Percentiles rank a stretch among this genome's conserved stretches.
phyloP scores from a whole-genome alignment of 1,140 invertebrate genomes.

The Olivierus martensii region DNA sequence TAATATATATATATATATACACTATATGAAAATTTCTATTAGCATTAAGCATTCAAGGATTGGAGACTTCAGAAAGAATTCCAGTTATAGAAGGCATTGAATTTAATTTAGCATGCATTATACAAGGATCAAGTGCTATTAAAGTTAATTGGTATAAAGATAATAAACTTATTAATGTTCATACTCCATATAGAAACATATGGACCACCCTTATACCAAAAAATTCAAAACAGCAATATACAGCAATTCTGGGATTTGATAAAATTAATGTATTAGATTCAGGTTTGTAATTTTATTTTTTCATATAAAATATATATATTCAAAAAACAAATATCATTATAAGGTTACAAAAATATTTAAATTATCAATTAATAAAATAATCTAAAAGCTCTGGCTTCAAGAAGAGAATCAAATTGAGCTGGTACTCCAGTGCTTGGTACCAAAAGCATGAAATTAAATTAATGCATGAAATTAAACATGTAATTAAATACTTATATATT shows the following conservation, averaged over 20 bases:
- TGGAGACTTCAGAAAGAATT: constrained; percentile 7
- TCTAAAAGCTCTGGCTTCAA: no score
- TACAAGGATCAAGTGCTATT: constrained; percentile 13
- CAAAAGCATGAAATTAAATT: no score
- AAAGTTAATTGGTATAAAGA: constrained; percentile 17
- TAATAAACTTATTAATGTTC: constrained; percentile 1
- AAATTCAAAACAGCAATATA: constrained; percentile 16
- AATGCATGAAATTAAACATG: no score
- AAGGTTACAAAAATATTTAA: no score
- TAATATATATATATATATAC: no score
- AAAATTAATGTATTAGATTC: constrained; percentile 9
- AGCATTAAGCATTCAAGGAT: constrained; percentile 14
- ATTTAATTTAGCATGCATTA: constrained; percentile 14
- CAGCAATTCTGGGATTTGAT: constrained; percentile 13
- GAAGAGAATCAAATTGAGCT: no score
- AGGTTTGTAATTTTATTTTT: constrained; percentile 12
- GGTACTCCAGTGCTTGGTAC: no score
- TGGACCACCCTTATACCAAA: constrained; percentile 16
- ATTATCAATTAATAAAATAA: no score
- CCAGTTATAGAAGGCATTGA: constrained; percentile 11
- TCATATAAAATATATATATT: no score
- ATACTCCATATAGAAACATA: constrained; percentile 8
- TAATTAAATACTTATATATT: no score
- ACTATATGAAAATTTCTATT: not conserved
- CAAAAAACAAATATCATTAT: no score